Evolutionary conservation across 2,797 vertebrate genomes (phyloP).

Genomic region (Glyptemys insculpta): DNA sequence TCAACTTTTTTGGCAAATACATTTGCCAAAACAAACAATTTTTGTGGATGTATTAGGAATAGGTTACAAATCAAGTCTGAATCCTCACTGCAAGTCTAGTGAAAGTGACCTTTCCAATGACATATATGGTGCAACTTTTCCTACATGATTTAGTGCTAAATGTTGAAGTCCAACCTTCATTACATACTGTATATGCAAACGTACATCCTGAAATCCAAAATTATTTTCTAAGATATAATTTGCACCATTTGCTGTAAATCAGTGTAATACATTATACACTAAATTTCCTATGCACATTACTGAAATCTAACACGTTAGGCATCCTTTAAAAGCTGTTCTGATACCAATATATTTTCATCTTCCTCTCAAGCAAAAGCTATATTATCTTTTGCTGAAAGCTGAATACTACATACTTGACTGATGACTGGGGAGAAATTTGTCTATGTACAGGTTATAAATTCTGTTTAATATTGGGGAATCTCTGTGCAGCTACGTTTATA

Average conservation of each 20-base stretch:
- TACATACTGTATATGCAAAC: neutral
- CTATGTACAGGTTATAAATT: neutral
- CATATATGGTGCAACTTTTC: neutral
- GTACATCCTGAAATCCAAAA: neutral
- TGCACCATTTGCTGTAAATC: neutral
- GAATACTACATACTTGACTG: fast-evolving
- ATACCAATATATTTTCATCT: neutral
- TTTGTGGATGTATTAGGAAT: neutral
- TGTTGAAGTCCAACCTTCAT: neutral
- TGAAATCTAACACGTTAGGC: neutral
- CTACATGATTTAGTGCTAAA: neutral
- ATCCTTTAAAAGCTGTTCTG: no score
- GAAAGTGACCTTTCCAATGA: neutral
- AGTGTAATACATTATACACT: neutral
- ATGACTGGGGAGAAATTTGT: neutral
- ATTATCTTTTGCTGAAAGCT: neutral
- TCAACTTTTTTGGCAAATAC: neutral
- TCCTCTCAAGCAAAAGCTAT: neutral
- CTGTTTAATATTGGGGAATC: neutral
- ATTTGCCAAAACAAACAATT: neutral
- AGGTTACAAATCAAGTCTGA: neutral
- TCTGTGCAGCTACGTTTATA: neutral
- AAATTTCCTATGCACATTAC: neutral
- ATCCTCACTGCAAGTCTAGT: neutral
- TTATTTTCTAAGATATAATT: neutral